These are phyloP conservation scores for Lepilemur ruficaudatus DNA, from an alignment of 2,797 vertebrate genomes.

Conservation along the genomic window DNA sequence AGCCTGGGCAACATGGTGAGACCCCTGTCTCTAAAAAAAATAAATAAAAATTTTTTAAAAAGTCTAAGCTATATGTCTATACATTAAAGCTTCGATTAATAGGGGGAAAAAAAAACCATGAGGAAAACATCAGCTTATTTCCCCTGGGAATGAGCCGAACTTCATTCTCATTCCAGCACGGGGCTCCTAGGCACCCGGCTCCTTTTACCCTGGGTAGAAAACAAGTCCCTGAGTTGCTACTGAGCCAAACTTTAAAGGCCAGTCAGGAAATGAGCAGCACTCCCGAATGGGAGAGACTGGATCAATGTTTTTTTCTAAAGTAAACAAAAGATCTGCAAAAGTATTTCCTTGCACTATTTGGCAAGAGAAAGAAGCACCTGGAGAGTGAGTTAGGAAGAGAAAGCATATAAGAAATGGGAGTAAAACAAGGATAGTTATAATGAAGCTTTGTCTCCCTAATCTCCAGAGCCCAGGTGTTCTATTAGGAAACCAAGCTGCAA, in stretches of 20 bases:
- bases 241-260: conserved; percentile 70
- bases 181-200: conserved; percentile 22
- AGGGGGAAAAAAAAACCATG: background rate
- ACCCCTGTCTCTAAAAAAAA: background rate
- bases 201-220: conserved; percentile 39
- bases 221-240: conserved; percentile 49
- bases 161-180: conserved; percentile 35
- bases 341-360: conserved; percentile 77
- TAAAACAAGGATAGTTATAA: conserved; percentile 57
- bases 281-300: conserved; percentile 53
- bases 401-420: conserved; percentile 32
- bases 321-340: conserved; percentile 75
- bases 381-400: conserved; percentile 64
- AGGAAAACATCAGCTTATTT: background rate
- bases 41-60: background rate
- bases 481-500: conserved; percentile 65
- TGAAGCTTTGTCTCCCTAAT: conserved; percentile 65
- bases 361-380: conserved; percentile 75
- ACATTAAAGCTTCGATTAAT: conserved; percentile 27
- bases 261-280: conserved; percentile 69
- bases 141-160: background rate
- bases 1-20: background rate
- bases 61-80: conserved; percentile 38
- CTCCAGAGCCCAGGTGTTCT: conserved; percentile 59
- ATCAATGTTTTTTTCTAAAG: conserved; percentile 57